A percentile compares a stretch with the other conserved stretches of the same genome.
Conservation (phyloP, 37 sponge, comb jelly and placozoan species). For the Spongia lamella region DNA sequence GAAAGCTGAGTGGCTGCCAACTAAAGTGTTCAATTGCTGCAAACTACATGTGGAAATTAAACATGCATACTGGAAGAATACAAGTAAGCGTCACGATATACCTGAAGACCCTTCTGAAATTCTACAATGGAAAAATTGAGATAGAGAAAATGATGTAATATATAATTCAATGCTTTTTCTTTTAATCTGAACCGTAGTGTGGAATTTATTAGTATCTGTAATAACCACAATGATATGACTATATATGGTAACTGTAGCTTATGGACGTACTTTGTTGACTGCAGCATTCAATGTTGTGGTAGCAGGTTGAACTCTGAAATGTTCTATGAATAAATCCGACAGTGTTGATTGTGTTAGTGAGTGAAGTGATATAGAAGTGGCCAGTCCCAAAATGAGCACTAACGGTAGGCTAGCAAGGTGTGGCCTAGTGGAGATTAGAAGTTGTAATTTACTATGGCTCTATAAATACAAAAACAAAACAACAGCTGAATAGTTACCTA, state of each 20-base stretch:
- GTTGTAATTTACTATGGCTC: too few species aligned
- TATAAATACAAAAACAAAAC: too few species aligned
- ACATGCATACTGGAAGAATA: background rate
- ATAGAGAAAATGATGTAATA: conserved; percentile 62
- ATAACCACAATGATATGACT: background rate
- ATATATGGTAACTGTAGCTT: background rate
- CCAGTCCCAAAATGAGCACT: conserved; percentile 64
- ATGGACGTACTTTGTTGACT: conserved; percentile 30
- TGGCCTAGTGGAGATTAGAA: conserved; percentile 42
- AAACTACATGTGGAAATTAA: conserved; percentile 27
- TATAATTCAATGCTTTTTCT: conserved; percentile 16
- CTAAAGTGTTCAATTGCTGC: conserved; percentile 73
- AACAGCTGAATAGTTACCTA: too few species aligned
- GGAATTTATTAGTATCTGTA: conserved; percentile 46
- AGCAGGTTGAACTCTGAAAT: conserved; percentile 48
- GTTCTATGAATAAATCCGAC: conserved; percentile 52
- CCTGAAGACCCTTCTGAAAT: conserved; percentile 47
- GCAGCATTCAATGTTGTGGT: conserved; percentile 33
- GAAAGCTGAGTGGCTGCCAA: conserved; percentile 71
- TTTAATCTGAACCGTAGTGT: conserved; percentile 47
- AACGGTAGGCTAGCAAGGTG: conserved; percentile 58
- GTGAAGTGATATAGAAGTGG: conserved; percentile 56
- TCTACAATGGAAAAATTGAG: conserved; percentile 46
- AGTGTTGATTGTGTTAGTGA: conserved; percentile 38
- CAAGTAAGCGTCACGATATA: background rate